Evolutionary conservation across 2,797 vertebrate genomes (phyloP), one percentile per base, ranked within the genome.

Genomic region (Microhierax caerulescens): DNA sequence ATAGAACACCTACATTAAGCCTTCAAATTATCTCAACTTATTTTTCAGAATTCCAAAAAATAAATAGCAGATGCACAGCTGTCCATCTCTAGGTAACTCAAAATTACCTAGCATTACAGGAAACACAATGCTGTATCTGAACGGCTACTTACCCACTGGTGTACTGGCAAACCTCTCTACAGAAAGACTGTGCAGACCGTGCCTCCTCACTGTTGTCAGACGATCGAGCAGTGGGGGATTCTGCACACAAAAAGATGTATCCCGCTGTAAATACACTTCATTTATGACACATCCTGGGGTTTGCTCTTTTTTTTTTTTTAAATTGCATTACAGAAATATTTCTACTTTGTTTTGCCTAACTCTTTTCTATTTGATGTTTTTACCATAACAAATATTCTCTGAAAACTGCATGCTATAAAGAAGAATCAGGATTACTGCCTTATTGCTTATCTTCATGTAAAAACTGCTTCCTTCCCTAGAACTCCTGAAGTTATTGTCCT

Each of bases 161-260:
- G 72, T 98, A 97, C 22, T 96, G 98, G 78, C 80, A 98, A 94
- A 98, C 7, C 75, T 98, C 97, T 85, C 92, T 97, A 78, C 98
- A 98, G 92, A 98, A 97, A 39, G 95, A 95, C 54, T 98, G 94
- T 7, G 98, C 98, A 74, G 97, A 96, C 20, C 1, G 95, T 53
- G 98, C 97, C 87, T 98, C 98, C 92, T 98, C 98, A 69, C 97
- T 97, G 65, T 94, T 96, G 72, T 97, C 97, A 87, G 93, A 90
- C 36, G 90, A 90, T 25, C 32, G 92, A 94, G 76, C 78, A 91
- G 94, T 56, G 23, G 97, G 79, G 36, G 82, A 89, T 50, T 96
- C 98, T 98, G 96, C 36, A 70, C 16, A 93, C 79, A 96, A 59
- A 89, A 88, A 89, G 7, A 95, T 50, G 8, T 79, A 81, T 67